Conservation (phyloP, 1,140 invertebrate genomes). For the Saccostrea glomerata region DNA sequence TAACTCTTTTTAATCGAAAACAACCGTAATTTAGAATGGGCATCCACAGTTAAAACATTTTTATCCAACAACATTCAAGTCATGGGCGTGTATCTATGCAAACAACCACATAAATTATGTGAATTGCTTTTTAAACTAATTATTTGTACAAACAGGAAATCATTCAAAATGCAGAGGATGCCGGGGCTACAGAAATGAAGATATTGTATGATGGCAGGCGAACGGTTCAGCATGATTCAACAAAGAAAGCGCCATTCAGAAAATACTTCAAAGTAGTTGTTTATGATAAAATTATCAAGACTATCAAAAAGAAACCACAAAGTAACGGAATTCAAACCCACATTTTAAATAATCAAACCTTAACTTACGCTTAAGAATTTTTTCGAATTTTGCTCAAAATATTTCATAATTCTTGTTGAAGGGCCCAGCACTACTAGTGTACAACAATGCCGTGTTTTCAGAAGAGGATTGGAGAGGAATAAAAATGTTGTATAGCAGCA, state of each 20-base stretch:
- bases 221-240: not conserved
- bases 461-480: slow-evolving; percentile 73
- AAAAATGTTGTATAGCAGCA: slow-evolving; percentile 66
- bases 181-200: slow-evolving; percentile 38
- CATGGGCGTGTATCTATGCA: too few species aligned
- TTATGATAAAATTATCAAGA: not conserved
- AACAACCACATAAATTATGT: too few species aligned
- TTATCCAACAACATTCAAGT: too few species aligned
- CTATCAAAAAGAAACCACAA: too few species aligned
- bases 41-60: too few species aligned
- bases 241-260: slow-evolving; percentile 26
- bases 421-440: slow-evolving; percentile 71
- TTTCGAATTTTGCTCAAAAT: too few species aligned
- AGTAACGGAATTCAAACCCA: too few species aligned
- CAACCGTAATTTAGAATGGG: too few species aligned
- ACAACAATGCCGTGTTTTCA: slow-evolving; percentile 72
- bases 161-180: slow-evolving; percentile 40
- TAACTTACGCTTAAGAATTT: too few species aligned
- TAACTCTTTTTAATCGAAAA: too few species aligned
- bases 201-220: slow-evolving; percentile 34
- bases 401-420: slow-evolving; percentile 42
- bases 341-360: too few species aligned
- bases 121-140: not conserved
- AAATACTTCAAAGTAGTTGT: slow-evolving; percentile 45
- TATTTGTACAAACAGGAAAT: not conserved